Conservation (phyloP, 2,888 invertebrate genomes). For the Trissoscelio sp. region DNA sequence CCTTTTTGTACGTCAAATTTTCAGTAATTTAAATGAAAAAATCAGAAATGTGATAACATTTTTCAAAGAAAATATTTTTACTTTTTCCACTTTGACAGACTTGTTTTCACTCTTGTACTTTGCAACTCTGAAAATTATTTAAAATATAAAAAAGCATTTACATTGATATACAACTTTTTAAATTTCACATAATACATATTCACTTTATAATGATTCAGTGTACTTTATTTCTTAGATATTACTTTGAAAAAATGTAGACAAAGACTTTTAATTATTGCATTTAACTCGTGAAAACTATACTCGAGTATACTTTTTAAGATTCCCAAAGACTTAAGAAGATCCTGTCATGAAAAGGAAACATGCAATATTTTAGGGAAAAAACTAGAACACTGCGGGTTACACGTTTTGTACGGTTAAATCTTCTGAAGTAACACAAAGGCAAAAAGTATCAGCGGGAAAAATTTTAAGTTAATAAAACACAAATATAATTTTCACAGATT, state of each 20-base stretch:
- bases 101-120: no score
- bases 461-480: conserved; percentile 38
- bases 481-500: conserved; percentile 3
- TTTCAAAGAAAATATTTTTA: no score
- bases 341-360: conserved; percentile 21
- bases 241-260: not conserved
- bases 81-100: no score
- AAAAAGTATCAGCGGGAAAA: conserved; percentile 5
- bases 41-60: no score
- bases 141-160: no score
- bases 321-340: conserved; percentile 10
- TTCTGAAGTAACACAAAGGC: conserved; percentile 5
- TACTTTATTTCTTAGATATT: not conserved
- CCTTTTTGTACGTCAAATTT: no score
- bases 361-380: conserved; percentile 27
- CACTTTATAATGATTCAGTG: not conserved
- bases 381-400: conserved; percentile 1
- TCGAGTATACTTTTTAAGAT: not conserved
- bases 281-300: conserved; percentile 1
- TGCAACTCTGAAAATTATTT: no score
- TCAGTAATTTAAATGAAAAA: no score
- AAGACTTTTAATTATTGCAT: conserved; percentile 6
- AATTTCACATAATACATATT: no score
- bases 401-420: conserved; percentile 4
- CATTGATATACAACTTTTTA: no score